These are phyloP conservation scores for Bombyx mandarina DNA, from an alignment of 1,140 invertebrate genomes.

Conservation along the genomic window DNA sequence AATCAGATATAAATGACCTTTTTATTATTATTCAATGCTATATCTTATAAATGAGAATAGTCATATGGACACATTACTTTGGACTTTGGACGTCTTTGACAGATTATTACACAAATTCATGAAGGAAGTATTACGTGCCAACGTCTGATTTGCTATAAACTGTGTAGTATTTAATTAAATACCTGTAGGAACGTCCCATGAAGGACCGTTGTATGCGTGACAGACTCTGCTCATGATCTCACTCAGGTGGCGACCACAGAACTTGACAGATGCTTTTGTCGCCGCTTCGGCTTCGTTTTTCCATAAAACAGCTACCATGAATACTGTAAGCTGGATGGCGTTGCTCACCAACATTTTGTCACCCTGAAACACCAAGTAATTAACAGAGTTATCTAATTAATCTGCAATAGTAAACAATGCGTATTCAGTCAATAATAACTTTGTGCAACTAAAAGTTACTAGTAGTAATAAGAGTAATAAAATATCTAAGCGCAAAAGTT, in stretches of 20 bases:
- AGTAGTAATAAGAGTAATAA: too few species aligned
- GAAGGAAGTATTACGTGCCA: not conserved
- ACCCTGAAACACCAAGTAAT: slow-evolving; percentile 20
- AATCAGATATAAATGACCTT: slow-evolving; percentile 10
- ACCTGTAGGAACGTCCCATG: slow-evolving; percentile 60
- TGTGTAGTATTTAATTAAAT: slow-evolving; percentile 1
- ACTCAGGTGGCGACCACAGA: slow-evolving; percentile 53
- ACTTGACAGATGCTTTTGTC: slow-evolving; percentile 27
- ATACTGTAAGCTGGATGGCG: slow-evolving; percentile 28
- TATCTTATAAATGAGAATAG: slow-evolving; percentile 7
- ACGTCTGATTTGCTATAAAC: not conserved
- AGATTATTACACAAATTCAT: not conserved
- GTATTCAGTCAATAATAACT: too few species aligned
- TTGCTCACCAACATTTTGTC: slow-evolving; percentile 36
- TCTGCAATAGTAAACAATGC: too few species aligned
- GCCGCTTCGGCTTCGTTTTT: slow-evolving; percentile 30
- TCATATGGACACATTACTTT: slow-evolving; percentile 16
- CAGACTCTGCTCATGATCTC: slow-evolving; percentile 56
- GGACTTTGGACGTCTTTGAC: slow-evolving; percentile 15
- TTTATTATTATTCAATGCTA: slow-evolving; percentile 16
- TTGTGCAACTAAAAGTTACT: too few species aligned
- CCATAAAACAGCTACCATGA: slow-evolving; percentile 36
- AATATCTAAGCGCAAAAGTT: too few species aligned
- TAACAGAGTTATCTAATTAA: not conserved
- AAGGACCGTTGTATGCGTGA: slow-evolving; percentile 56